Evolutionary conservation across 1,140 invertebrate species (phyloP), one percentile per base, ranked within the genome.

Genomic region (Zelostemma sp.): DNA sequence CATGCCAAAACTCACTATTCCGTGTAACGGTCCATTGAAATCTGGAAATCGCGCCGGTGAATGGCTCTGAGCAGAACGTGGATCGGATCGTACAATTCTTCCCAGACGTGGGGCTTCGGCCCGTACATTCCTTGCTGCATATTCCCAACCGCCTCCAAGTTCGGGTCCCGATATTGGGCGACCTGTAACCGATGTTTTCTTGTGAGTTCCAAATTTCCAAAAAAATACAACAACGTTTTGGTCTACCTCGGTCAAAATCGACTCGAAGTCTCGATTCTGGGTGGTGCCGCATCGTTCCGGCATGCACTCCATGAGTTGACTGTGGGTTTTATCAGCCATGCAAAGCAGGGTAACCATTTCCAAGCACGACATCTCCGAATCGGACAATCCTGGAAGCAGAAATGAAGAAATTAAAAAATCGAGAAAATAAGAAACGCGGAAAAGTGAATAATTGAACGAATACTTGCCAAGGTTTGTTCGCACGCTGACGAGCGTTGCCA

Each of bases 51-150:
- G 74, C 92, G 89, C 31, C 95, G 86, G 84, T 98, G 95, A 1
- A 98, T 94, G 17, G 95, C 95, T 75, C 97, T 86, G 1, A 97
- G 85, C 15, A 97, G 86, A 3, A 97, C 94, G 82, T 97, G 95
- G 43, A 99, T 89, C 1, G 97, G 97, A 87, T 99, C 95, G 81
- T 96, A 99, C 71, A 96, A 90, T 54, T 91, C 88, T 77, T 96
- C 91, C 97, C 97, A 99, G 16, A 98, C 93, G 16, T 89, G 86
- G 25, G 93, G 87, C 82, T 94, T 94, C 6, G 96, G 96, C 38
- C 93, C 92, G 83, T 98, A 99, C 86, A 96, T 93, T 9, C 97
- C 97, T 82, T 99, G 96, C 75, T 97, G 93, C 87, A 98, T 91
- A 63, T 92, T 93, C 82, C 91, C 93, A 77, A 90, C 91, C 0